A percentile compares a stretch with the other conserved stretches of the same genome.
Evolutionary conservation across 2,113 vertebrate genomes (phyloP).

Genomic region (Motacilla alba): DNA sequence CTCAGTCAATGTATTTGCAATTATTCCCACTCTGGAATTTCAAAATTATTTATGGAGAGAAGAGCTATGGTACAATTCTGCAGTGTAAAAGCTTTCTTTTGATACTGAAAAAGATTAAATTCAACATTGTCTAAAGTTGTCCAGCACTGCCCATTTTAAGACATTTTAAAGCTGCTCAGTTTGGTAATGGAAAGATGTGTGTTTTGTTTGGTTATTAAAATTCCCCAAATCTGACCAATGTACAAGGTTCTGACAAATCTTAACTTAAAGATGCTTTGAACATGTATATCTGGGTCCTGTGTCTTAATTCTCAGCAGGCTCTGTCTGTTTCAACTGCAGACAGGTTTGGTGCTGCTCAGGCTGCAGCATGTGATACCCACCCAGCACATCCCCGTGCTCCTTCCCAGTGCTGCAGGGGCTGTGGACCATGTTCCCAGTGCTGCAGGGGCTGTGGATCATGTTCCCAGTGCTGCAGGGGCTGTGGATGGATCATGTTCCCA

Average conservation of each 20-base stretch:
- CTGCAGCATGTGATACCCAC: not conserved
- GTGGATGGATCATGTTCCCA: rapidly evolving
- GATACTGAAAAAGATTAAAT: not conserved
- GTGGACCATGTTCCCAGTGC: too few species aligned
- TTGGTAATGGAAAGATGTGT: not conserved
- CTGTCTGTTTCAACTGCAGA: rapidly evolving
- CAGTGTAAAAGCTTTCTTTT: not conserved
- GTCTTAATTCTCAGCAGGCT: not conserved
- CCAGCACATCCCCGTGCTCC: rapidly evolving
- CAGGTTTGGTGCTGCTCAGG: not conserved
- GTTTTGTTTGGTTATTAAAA: not conserved
- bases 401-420: not conserved
- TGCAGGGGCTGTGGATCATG: too few species aligned
- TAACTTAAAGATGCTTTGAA: not conserved
- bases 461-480: too few species aligned
- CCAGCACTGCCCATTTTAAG: not conserved
- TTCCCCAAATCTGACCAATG: not conserved
- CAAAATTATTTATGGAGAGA: not conserved
- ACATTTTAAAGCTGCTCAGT: not conserved
- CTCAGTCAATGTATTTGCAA: not conserved
- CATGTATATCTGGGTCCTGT: not conserved
- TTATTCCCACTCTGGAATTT: not conserved
- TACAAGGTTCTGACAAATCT: not conserved
- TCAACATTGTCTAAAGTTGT: not conserved
- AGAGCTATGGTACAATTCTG: not conserved